Conservation (phyloP, 2,113 vertebrate genomes). For the Anser brachyrhynchus region DNA sequence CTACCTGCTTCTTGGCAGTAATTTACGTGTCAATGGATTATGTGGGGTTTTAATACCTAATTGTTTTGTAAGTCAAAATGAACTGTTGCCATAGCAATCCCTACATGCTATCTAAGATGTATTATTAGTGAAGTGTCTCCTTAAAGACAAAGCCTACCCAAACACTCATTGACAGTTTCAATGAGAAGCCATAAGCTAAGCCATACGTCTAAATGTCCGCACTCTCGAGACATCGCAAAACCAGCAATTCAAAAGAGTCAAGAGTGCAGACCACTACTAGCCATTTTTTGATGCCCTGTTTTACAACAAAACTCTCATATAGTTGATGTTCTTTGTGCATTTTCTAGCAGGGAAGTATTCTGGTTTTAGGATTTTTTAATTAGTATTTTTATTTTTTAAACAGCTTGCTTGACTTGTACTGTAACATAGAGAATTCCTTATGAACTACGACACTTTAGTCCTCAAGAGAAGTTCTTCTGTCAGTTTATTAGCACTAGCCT, state of each 20-base stretch:
- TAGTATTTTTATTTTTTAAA: neutral
- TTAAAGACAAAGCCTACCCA: neutral
- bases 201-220: neutral
- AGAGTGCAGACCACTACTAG: neutral
- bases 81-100: constrained; percentile 52
- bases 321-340: rapidly evolving
- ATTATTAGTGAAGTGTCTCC: neutral
- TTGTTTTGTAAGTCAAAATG: constrained; percentile 1
- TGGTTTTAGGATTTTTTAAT: neutral
- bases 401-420: neutral
- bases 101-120: neutral
- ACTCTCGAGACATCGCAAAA: rapidly evolving
- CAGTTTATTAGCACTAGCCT: neutral
- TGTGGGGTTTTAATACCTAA: neutral
- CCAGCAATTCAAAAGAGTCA: neutral
- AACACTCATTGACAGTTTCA: neutral
- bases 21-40: neutral
- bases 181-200: rapidly evolving
- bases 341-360: neutral
- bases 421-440: neutral
- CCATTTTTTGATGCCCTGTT: neutral
- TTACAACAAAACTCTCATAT: neutral
- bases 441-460: neutral
- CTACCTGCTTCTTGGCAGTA: neutral
- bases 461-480: neutral